Evolutionary conservation across 1,140 invertebrate genomes (phyloP), one percentile per base, ranked within the genome.

Genomic region (Scaptomyza pallida): DNA sequence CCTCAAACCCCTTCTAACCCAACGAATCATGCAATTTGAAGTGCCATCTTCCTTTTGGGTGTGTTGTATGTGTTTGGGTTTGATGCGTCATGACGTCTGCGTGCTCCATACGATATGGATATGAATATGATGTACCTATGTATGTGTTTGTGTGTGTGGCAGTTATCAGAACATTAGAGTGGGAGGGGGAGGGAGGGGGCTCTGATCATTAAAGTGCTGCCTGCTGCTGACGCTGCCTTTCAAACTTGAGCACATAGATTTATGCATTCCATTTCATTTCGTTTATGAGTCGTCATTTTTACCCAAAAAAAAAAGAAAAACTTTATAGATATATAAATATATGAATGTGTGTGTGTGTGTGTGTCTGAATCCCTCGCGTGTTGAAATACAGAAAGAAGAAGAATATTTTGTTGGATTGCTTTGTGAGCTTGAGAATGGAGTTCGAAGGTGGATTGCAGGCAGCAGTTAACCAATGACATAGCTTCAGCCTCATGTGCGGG

Each of bases 251-350:
- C 19, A n/a, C 41, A 26, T 63, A 50, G 55, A 72, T 68, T 68
- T 72, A 61, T 72, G 48, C 70, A 68, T 69, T 69, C 26, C 44
- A 64, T 70, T 70, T 48, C 37, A 72, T 68, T 73, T 64, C 61
- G 57, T 88, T 86, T 88, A 88, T 88, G 83, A 88, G 75, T 88
- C 82, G 81, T 83, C 78, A 82, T 71, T 77, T 60, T 75, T 62
- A 17, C 47, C 44, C 37, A 68, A 62, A 76, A 71, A 71, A 44
- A 65, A 37, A 70, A 50, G 37, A 69, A 37, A 40, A 67, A 54
- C 44, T 48, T 30, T 47, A 64, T 64, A 56, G 17, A 40, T 47
- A 56, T 54, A 43, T 19, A 10, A 5, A 5, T 64, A 19, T 64
- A 35, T 17, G 17, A 41, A n/a, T 30, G 23, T 35, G n/a, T 41